phyloP scores from a whole-genome alignment of 2,797 vertebrate genomes.

The Phataginus tetradactyla region DNA sequence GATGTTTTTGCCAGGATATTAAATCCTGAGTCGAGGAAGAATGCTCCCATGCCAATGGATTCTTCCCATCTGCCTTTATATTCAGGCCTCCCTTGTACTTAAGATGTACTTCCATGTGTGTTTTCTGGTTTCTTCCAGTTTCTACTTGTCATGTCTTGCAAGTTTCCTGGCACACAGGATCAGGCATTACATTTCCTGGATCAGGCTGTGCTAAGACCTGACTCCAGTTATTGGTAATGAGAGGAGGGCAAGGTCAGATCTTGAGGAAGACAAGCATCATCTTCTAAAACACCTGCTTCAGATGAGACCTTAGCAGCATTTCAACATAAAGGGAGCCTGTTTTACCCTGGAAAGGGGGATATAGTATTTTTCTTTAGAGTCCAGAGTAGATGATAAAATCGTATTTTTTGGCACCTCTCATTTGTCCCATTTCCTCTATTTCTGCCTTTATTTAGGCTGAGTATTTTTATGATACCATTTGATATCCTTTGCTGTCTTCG shows the following conservation, averaged over 20 bases:
- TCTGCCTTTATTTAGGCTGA: neutral
- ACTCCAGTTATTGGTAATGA: neutral
- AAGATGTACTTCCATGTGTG: neutral
- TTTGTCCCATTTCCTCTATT: neutral
- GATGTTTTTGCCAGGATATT: constrained; percentile 3
- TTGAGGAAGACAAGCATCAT: neutral
- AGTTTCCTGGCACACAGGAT: neutral
- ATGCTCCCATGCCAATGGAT: neutral
- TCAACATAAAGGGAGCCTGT: neutral
- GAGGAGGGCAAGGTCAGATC: neutral
- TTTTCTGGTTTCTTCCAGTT: neutral
- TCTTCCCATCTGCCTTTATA: neutral
- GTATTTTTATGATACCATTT: neutral
- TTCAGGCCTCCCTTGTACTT: neutral
- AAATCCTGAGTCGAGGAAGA: constrained; percentile 24
- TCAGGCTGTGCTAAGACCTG: neutral
- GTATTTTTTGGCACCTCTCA: neutral
- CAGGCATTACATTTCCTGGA: neutral
- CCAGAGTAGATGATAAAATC: neutral
- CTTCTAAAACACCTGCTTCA: neutral
- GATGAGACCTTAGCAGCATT: neutral
- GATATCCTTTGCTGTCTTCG: neutral
- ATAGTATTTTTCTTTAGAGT: neutral
- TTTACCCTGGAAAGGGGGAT: neutral
- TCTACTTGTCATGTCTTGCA: neutral